Conservation (phyloP, 2,113 vertebrate species). For the Ptychochromis oligacanthus region DNA sequence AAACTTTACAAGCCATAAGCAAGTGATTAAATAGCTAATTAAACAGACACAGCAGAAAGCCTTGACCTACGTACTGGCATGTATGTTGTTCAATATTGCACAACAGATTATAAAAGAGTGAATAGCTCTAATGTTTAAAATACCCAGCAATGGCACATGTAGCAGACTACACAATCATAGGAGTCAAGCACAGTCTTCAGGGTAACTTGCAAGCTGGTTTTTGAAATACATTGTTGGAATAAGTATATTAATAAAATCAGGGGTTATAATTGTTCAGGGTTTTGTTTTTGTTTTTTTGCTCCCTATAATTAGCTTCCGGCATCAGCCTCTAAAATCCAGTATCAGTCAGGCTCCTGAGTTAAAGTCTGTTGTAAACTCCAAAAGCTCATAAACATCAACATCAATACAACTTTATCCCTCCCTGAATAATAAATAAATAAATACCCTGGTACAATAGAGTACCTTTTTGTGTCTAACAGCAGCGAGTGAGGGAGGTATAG, state of each 20-base stretch:
- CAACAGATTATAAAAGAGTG: not conserved
- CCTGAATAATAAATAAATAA: too few relatives aligned
- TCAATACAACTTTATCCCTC: not conserved
- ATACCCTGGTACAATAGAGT: too few relatives aligned
- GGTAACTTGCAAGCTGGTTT: not conserved
- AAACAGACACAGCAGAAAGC: not conserved
- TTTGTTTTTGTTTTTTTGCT: not conserved
- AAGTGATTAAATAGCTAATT: not conserved
- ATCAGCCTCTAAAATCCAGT: not conserved
- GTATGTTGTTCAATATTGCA: not conserved
- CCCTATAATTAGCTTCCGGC: rapidly evolving
- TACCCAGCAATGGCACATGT: not conserved
- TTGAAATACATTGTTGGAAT: too few relatives aligned
- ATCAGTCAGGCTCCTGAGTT: not conserved
- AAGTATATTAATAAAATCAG: not conserved
- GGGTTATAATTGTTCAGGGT: not conserved
- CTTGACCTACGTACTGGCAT: not conserved
- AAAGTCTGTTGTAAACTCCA: not conserved
- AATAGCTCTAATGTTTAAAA: not conserved
- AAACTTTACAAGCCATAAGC: too few relatives aligned
- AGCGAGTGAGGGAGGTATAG: not conserved
- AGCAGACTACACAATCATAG: not conserved
- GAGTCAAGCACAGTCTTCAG: not conserved
- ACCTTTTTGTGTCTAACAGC: not conserved
- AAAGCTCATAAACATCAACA: not conserved